Percentiles rank a stretch among this genome's conserved stretches.
These are phyloP conservation scores for Achatina immaculata DNA, from an alignment of 1,140 invertebrate genomes.

Conservation along the genomic window DNA sequence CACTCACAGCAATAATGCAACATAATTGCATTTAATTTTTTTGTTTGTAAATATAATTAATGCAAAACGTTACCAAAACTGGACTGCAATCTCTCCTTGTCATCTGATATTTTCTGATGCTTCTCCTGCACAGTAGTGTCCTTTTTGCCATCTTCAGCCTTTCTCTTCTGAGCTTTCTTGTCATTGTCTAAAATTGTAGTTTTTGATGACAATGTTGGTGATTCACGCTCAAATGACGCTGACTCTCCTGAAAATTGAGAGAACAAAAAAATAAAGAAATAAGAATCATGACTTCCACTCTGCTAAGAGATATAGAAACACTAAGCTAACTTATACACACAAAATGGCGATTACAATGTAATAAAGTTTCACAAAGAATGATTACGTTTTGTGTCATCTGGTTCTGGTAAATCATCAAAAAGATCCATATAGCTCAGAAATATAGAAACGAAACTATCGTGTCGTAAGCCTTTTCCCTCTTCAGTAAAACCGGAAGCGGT, in stretches of 20 bases:
- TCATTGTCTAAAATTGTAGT: not conserved
- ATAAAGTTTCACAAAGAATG: not conserved
- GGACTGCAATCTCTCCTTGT: not conserved
- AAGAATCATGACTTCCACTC: not conserved
- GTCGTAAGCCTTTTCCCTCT: too few species aligned
- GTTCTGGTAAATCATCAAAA: constrained; percentile 58
- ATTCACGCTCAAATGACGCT: not conserved
- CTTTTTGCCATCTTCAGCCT: not conserved
- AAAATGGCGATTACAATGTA: not conserved
- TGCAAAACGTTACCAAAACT: not conserved
- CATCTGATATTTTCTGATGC: not conserved
- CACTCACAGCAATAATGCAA: too few species aligned
- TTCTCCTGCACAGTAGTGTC: not conserved
- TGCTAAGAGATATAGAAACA: not conserved
- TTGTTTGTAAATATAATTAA: too few species aligned
- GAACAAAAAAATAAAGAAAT: not conserved
- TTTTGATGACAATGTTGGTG: not conserved
- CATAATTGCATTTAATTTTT: too few species aligned
- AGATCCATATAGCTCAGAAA: constrained; percentile 48
- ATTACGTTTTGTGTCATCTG: constrained; percentile 39
- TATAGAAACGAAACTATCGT: too few species aligned
- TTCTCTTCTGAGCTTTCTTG: not conserved
- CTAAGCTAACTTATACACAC: not conserved
- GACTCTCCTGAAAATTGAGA: not conserved
- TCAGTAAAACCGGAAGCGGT: too few species aligned